These are phyloP conservation scores for Styela plicata DNA, from an alignment of 23 tunicate species.

Conservation along the genomic window DNA sequence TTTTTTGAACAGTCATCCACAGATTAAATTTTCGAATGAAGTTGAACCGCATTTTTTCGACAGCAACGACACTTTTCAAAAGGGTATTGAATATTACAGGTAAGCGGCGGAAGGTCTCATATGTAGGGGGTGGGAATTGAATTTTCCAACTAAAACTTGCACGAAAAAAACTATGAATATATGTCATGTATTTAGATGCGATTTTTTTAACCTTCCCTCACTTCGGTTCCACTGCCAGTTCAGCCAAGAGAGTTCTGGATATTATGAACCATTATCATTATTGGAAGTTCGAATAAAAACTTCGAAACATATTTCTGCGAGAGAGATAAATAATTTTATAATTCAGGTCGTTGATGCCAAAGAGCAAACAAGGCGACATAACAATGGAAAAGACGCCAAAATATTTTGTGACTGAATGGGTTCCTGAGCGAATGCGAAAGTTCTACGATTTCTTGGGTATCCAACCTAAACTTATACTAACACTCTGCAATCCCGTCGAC, in stretches of 20 bases:
- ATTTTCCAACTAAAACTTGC: too few relatives aligned
- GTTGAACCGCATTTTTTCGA: conserved; percentile 8
- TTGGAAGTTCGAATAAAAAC: too few relatives aligned
- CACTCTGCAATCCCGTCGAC: neutral
- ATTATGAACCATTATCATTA: too few relatives aligned
- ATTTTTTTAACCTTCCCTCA: too few relatives aligned
- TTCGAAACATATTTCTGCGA: too few relatives aligned
- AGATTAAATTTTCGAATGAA: neutral
- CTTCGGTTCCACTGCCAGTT: too few relatives aligned
- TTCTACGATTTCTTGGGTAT: neutral
- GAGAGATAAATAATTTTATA: neutral
- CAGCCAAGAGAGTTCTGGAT: too few relatives aligned
- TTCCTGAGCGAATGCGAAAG: neutral
- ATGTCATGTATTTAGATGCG: too few relatives aligned
- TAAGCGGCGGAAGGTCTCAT: too few relatives aligned
- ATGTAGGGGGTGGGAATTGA: too few relatives aligned
- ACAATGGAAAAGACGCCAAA: conserved; percentile 9
- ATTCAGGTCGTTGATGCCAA: conserved; percentile 1
- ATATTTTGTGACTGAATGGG: neutral
- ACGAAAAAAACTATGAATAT: too few relatives aligned
- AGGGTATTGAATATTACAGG: conserved; percentile 7
- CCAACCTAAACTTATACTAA: neutral
- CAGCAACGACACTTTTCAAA: neutral
- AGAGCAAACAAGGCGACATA: neutral
- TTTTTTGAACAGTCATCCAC: neutral